Evolutionary conservation across 2,797 vertebrate species (phyloP).

Genomic region (Lepidocolaptes lacrymiger): DNA sequence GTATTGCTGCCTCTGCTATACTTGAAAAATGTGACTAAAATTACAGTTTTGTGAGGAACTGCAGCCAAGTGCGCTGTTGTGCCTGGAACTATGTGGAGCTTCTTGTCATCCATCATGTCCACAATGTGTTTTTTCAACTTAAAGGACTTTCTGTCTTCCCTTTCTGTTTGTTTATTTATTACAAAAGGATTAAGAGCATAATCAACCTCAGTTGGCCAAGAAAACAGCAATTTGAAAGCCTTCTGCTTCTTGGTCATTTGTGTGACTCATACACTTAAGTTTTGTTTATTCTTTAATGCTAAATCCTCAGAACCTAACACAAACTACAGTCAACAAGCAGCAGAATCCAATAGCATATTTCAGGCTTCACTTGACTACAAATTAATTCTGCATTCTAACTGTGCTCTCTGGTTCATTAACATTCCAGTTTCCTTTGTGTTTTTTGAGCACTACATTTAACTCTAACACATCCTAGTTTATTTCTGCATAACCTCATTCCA

Average conservation of each 20-base stretch:
- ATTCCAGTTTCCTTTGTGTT: slow-evolving; percentile 56
- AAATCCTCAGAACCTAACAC: background rate
- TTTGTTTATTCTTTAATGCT: background rate
- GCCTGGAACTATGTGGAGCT: background rate
- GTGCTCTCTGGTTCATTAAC: slow-evolving; percentile 57
- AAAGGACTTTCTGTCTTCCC: background rate
- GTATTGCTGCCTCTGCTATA: background rate
- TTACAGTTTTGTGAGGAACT: background rate
- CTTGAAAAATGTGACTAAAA: background rate
- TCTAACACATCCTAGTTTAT: slow-evolving; percentile 17
- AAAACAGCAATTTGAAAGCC: background rate
- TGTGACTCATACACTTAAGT: background rate
- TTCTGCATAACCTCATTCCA: slow-evolving; percentile 15
- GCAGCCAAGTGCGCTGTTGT: background rate
- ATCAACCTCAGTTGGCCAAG: background rate
- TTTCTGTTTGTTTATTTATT: background rate
- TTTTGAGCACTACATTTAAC: slow-evolving; percentile 39
- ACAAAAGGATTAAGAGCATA: background rate
- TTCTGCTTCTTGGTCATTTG: background rate
- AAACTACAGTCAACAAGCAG: slow-evolving; percentile 28
- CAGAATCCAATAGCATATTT: slow-evolving; percentile 46
- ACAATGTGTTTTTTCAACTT: background rate
- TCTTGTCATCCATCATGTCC: background rate
- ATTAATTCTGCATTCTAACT: slow-evolving; percentile 65
- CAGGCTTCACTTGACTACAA: slow-evolving; percentile 53